phyloP scores from a whole-genome alignment of 2,113 vertebrate species.

The Chinchilla lanigera region DNA sequence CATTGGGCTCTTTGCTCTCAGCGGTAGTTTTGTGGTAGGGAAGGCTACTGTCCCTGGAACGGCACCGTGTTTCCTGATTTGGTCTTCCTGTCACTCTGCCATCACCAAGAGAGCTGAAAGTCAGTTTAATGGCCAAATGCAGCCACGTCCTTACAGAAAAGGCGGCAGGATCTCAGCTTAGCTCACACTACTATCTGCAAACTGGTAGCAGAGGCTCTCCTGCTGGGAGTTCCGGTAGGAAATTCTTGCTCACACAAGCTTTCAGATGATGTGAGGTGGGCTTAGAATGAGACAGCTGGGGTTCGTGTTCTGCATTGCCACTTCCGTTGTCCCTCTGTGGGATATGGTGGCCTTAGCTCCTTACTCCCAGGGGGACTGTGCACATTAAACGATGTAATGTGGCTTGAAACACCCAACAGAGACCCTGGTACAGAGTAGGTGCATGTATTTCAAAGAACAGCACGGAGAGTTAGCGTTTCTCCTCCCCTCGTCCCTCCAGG shows the following conservation, averaged over 20 bases:
- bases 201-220: fast-evolving
- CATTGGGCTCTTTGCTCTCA: background rate
- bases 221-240: background rate
- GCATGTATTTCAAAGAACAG: background rate
- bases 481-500: background rate
- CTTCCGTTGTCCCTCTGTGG: background rate
- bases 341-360: background rate
- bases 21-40: background rate
- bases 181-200: background rate
- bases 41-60: too few relatives aligned
- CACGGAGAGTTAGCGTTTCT: background rate
- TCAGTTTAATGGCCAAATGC: background rate
- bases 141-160: background rate
- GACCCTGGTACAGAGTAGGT: background rate
- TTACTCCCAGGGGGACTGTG: background rate
- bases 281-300: background rate
- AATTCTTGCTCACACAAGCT: background rate
- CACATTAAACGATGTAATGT: background rate
- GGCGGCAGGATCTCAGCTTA: background rate
- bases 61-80: background rate
- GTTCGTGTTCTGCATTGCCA: background rate
- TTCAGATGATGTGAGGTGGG: background rate
- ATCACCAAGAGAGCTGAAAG: background rate
- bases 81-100: background rate
- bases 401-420: background rate